Evolutionary conservation across 2,797 vertebrate species (phyloP), one percentile per base, ranked within the genome.

Genomic region (Chloroceryle inda): DNA sequence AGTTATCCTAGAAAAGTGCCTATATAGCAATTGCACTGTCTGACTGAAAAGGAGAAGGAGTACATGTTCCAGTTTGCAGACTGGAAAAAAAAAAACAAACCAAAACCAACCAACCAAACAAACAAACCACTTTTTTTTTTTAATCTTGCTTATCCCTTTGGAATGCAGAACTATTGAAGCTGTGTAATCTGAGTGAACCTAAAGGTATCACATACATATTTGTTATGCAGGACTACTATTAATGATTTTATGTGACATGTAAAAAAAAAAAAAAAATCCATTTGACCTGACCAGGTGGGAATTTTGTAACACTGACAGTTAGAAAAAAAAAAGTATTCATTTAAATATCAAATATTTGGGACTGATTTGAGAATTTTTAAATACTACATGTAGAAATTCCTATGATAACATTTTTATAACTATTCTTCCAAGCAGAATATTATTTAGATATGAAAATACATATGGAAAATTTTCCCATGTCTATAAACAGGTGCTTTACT

Each of bases 401-500:
- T 68, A 4, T 44, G 19, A 31, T 75, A 61, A 42, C 1, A 58
- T 50, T 81, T 71, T 93, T 44, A n/a, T 33, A 84, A 33, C 9
- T 2, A 6, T 9, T 66, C 79, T 76, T 56, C 22, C 12, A 67
- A 69, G 20, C 6, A 77, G 18, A 69, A 77, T 1, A 52, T 26
- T 7, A 37, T 44, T 94, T 73, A 52, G 26, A 33, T 71, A 71
- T 76, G 33, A 83, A 90, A 78, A 76, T 59, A 50, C 3, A 14
- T 56, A 11, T 1, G 2, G 40, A 58, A 88, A 59, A 49, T 73
- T 89, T 23, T 91, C 33, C 56, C 66, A 10, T 83, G 37, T 14
- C 84, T 86, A 35, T 80, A 40, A 95, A 83, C 18, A 69, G 64
- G 52, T 29, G 31, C 56, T 93, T 38, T 86, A 1, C 82, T 82